Evolutionary conservation across 2,888 invertebrate genomes (phyloP), one percentile per base, ranked within the genome.

Genomic region (Bombylius major): DNA sequence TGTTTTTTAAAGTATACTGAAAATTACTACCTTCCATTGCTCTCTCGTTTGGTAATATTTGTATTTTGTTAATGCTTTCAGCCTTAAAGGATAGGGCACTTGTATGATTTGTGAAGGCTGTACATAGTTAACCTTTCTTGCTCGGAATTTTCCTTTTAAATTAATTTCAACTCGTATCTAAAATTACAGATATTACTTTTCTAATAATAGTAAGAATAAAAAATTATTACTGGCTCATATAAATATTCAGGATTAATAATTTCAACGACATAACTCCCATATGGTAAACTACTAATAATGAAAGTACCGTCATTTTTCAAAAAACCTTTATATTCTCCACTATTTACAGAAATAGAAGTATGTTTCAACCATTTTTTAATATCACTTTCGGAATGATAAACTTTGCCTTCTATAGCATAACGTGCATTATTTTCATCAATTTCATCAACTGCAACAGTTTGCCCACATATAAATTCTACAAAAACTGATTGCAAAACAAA

Each of bases 91-190:
- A 73, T 98, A 98, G 1, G 90, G 86, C 55, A 97, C 84, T 75
- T 92, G 92, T 58, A 88, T 82, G 0, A 97, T 88, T 69, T 89
- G 85, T 1, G 90, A 87, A 0, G 92, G 92, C 73, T 97, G 96
- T 49, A 99, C 84, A 66, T 89, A 85, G 73, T 96, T 97, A 0
- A 99, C 89, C 77, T 89, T 91, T 50, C 99, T 79, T 1, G 96
- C 97, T 63, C 99, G 80, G 67, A 89, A 91, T 75, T 97, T 99
- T 46, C 99, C 99, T 73, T 95, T 97, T 0, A 91, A 88, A 70
- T 93, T 98, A 59, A 99, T 96, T 77, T 99, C 99, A 3, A 99
- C 95, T 59, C 99, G 79, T 12, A 73, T 61, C 58, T 69, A 51
- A 7, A 59, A 14, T 48, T 55, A 50, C 7, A 23, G 34, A 46